Conservation (phyloP, 2,113 vertebrate species). For the Podarcis raffonei region DNA sequence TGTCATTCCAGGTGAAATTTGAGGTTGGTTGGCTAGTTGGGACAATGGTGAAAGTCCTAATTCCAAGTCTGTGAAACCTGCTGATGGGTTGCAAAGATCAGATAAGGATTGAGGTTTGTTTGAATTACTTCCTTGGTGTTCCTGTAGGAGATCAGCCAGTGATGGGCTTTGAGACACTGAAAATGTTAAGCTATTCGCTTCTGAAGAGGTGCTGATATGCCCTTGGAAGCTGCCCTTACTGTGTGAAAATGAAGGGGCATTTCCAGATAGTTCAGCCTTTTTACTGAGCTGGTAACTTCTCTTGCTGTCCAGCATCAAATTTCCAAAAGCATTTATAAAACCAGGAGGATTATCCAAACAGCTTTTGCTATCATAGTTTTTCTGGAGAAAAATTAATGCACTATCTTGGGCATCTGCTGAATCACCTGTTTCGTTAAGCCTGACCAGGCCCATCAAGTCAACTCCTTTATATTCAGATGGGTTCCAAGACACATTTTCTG, state of each 20-base stretch:
- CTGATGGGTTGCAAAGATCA: conserved; percentile 62
- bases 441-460: conserved; percentile 72
- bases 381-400: conserved; percentile 48
- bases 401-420: conserved; percentile 48
- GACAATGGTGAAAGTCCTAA: conserved; percentile 69
- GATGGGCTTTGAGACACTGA: conserved; percentile 77
- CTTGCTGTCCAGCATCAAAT: conserved; percentile 67
- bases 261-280: conserved; percentile 64
- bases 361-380: conserved; percentile 47
- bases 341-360: conserved; percentile 54
- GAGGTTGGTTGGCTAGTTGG: conserved; percentile 69
- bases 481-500: conserved; percentile 56
- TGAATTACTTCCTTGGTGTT: conserved; percentile 78
- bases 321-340: conserved; percentile 75
- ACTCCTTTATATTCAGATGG: conserved; percentile 57
- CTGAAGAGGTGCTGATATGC: conserved; percentile 43
- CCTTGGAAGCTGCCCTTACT: conserved; percentile 43
- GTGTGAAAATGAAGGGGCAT: conserved; percentile 68
- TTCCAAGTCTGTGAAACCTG: conserved; percentile 52
- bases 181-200: conserved; percentile 48
- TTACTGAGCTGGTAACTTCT: conserved; percentile 53
- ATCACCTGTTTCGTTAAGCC: conserved; percentile 47
- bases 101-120: conserved; percentile 66
- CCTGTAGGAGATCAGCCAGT: conserved; percentile 86
- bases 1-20: conserved; percentile 63